Base-by-base conservation (phyloP, 2,888 invertebrate species). In the Lottia scabra region DNA sequence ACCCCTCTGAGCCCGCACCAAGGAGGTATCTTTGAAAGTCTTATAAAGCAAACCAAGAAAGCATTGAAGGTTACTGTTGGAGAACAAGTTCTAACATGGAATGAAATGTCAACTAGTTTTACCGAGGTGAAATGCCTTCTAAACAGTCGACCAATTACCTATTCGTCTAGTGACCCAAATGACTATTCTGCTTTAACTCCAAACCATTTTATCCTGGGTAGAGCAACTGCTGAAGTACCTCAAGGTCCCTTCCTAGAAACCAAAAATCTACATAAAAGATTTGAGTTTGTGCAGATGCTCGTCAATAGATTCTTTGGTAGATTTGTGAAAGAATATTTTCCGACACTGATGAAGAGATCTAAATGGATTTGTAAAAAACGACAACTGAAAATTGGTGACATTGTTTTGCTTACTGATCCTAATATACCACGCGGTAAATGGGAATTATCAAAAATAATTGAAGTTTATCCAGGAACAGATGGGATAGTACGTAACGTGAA, bases 141-240 rank as follows among this genome's bases (percentile, higher is more conserved):
- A 1, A 74, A 74, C 16, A 74, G 73, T 5, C 27, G 74, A 1
- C 74, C 72, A 12, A 12, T 74, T 13, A 63, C 65, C n/a, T 73
- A 68, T 38, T 19, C 44, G 15, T 38, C 70, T 12, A 70, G 68
- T 46, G 66, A 73, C 44, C 70, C 73, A 13, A 64, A 63, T 62
- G 67, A 68, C 46, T 26, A 19, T 15, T 48, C 43, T 15, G 63
- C 72, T 8, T 12, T 73, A 2, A 74, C 74, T 15, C 72, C 72
- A 6, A 74, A 74, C 19, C 74, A 74, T 27, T 73, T 73, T n/a
- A 27, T 65, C 15, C 30, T 65, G 15, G 73, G 73, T 5, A 66
- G 65, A 38, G 67, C 68, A 16, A 19, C 64, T 4, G 19, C 15
- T 43, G 63, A 73, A 26, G 65, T 70, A 2, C 69, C 72, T 23